Evolutionary conservation across 2,888 invertebrate species (phyloP).

Genomic region (Labia minor): DNA sequence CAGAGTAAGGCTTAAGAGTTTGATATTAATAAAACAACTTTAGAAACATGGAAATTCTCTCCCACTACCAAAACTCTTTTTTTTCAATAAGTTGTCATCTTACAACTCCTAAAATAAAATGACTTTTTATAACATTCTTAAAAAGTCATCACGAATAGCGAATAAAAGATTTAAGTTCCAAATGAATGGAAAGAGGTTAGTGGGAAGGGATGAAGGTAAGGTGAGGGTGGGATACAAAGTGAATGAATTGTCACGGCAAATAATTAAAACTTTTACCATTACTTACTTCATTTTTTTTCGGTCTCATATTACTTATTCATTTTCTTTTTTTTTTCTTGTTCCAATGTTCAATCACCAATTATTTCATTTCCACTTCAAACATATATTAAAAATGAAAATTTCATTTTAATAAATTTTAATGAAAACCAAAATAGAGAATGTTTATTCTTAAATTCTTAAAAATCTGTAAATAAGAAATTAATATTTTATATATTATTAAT

Average conservation of each 20-base stretch:
- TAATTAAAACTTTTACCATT: constrained; percentile 13
- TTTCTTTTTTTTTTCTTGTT: neutral
- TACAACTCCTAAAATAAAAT: neutral
- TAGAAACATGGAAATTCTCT: no score
- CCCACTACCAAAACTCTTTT: no score
- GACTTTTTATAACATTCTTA: neutral
- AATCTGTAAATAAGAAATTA: no score
- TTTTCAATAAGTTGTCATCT: neutral
- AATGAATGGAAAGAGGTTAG: no score
- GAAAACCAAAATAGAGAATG: no score
- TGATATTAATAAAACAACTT: no score
- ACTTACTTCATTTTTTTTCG: neutral
- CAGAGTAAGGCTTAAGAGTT: no score
- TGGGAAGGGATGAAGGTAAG: neutral
- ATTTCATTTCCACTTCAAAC: neutral
- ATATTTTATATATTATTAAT: no score
- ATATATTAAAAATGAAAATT: no score
- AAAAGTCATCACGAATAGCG: neutral
- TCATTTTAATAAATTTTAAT: no score
- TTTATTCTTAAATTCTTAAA: no score
- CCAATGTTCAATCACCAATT: neutral
- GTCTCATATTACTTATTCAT: neutral
- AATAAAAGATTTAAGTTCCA: no score
- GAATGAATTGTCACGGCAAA: neutral
- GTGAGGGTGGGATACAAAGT: neutral